Evolutionary conservation across 2,888 invertebrate species (phyloP), one percentile per base, ranked within the genome.

Genomic region (Matsumyia berberina): DNA sequence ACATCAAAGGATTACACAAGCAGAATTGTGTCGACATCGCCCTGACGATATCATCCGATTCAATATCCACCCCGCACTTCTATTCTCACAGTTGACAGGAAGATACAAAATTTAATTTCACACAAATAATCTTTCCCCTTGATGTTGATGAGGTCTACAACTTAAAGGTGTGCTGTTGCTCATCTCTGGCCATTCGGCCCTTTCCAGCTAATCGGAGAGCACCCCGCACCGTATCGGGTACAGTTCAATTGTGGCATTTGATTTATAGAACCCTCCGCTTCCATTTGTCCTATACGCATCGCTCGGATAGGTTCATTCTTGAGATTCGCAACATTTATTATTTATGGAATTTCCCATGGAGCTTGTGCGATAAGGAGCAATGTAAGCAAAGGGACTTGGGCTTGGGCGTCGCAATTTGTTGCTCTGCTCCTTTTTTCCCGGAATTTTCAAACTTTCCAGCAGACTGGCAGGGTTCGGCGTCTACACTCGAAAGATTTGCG

Each of bases 401-500:
- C 42, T 57, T 66, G 39, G 7, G 33, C 46, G 51, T 57, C 39
- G 49, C 67, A 67, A 76, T 66, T 76, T 76, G 67, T 67, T 76
- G 57, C 76, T 67, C 33, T 53, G 4, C 15, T 1, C 12, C 15
- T 55, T 37, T 44, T 24, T 39, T 55, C 39, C 55, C 39, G 17
- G n/a, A 35, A 29, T 57, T 57, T 37, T 39, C 35, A 39, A 29
- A 46, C 55, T 70, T 58, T 37, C 58, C 35, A 37, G 24, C 19
- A 58, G n/a, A 11, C 44, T 64, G 51, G 31, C 17, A 44, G 44
- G 35, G 24, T 37, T 74, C 17, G 33, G 64, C 29, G 44, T n/a
- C 33, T 74, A 66, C 37, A 70, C 64, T 17, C 33, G 49, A 24
- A 72, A 72, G 72, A 73, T 78, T 78, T 73, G 58, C 78, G 78